These are phyloP conservation scores for Megatriorchis doriae DNA, from an alignment of 2,113 vertebrate species.

Conservation along the genomic window DNA sequence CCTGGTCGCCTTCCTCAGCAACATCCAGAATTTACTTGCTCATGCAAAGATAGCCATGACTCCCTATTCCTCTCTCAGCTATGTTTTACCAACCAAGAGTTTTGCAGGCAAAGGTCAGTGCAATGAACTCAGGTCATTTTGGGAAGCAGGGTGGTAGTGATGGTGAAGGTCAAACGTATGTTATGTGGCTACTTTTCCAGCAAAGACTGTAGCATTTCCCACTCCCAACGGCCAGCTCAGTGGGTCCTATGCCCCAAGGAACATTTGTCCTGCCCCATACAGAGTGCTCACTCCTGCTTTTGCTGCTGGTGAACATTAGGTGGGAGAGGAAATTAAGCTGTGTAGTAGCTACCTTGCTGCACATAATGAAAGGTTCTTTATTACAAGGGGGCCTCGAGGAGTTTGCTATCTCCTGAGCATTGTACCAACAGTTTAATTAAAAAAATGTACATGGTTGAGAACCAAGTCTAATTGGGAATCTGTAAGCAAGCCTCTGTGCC, in stretches of 20 bases:
- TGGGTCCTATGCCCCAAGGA: not conserved
- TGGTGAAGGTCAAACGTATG: not conserved
- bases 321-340: constrained; percentile 22
- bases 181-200: not conserved
- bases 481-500: no score
- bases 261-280: not conserved
- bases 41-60: not conserved
- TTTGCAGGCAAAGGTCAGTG: not conserved
- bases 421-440: no score
- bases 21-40: not conserved
- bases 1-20: not conserved
- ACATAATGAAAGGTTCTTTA: no score
- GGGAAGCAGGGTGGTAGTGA: not conserved
- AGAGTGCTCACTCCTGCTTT: not conserved
- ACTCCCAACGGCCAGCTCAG: not conserved
- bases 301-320: not conserved
- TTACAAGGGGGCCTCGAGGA: no score
- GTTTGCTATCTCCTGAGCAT: no score
- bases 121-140: not conserved
- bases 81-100: not conserved
- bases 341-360: not conserved
- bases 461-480: no score
- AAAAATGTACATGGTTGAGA: no score
- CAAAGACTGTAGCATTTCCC: not conserved
- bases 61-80: not conserved